Conservation (phyloP, 2,888 invertebrate species). For the Smittia sp. region DNA sequence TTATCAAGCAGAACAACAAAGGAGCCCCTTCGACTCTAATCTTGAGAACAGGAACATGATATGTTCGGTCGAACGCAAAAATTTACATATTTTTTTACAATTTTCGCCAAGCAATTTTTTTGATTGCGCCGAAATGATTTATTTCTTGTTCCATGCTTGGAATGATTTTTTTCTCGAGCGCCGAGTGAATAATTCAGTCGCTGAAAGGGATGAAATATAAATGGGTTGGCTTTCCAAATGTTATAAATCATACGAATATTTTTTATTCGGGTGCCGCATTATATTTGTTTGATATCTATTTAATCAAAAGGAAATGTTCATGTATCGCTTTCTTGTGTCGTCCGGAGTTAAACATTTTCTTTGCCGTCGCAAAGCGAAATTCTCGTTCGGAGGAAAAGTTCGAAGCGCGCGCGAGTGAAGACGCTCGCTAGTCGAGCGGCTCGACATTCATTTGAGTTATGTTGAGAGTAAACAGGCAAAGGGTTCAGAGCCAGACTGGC, state of each 20-base stretch:
- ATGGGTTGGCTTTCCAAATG: conserved; percentile 24
- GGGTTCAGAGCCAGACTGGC: background rate
- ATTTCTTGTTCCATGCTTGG: conserved; percentile 7
- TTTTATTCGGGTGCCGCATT: conserved; percentile 13
- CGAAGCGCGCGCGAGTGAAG: background rate
- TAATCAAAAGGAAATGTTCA: conserved; percentile 31
- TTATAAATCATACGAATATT: conserved; percentile 17
- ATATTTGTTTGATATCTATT: conserved; percentile 24
- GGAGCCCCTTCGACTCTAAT: background rate
- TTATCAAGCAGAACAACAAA: conserved; percentile 11
- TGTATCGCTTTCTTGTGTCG: conserved; percentile 9
- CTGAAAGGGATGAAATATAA: conserved; percentile 37
- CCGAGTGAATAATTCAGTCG: conserved; percentile 33
- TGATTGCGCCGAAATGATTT: conserved; percentile 37
- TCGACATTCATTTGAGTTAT: conserved; percentile 12
- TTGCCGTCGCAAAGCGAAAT: background rate
- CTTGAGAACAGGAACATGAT: conserved; percentile 4
- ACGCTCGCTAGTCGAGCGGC: too few species aligned
- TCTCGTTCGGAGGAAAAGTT: background rate
- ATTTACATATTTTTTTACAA: conserved; percentile 30
- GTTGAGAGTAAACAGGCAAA: background rate
- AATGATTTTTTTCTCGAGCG: background rate
- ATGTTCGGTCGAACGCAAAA: background rate
- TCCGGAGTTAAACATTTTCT: background rate
- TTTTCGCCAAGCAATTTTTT: conserved; percentile 12